Base-by-base conservation (phyloP, 2,888 invertebrate genomes). In the Morpho helenor region DNA sequence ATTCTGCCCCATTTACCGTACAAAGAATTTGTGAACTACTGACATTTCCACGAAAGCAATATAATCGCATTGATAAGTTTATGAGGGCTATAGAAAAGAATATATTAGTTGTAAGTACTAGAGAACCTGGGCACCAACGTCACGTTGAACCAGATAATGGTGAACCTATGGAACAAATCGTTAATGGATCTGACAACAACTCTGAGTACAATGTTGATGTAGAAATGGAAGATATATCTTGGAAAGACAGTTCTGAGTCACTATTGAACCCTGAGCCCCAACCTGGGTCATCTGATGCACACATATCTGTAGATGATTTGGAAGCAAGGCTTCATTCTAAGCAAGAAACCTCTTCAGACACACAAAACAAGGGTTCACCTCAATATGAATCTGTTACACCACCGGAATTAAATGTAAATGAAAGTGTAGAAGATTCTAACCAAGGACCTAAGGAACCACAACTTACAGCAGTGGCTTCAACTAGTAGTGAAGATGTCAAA, bases 71-170 rank as follows among this genome's bases (percentile, higher is more conserved):
- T 63, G 99, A 99, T 79, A 99, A 99, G 82, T 99, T 96, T 79
- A 96, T 99, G 95, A 92, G 99, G 60, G 99, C 99, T 0, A 92
- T 99, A 61, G 99, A 99, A 82, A 99, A 99, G 84, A 97, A 97
- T 73, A 96, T 97, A 68, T 86, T 97, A 70, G 97, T 97, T 60
- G 97, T 97, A 8, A 94, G 94, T 76, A 94, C 95, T 42, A 92
- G 92, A 68, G 95, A 93, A 74, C 95, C 95, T 2, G 94, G 94
- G 9, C 79, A 84, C 16, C 93, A 91, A 68, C 91, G 92, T 50
- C 88, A 80, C 39, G 84, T 92, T 9, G 94, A 93, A 64, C 91
- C 93, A 9, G 93, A 94, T 75, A 94, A 94, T 78, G 94, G 94
- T 0, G 94, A 95, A 64, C 91, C 92, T 7, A 83, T 92, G 57